Evolutionary conservation across 2,797 vertebrate species (phyloP).

Genomic region (Dicrostonyx torquatus): DNA sequence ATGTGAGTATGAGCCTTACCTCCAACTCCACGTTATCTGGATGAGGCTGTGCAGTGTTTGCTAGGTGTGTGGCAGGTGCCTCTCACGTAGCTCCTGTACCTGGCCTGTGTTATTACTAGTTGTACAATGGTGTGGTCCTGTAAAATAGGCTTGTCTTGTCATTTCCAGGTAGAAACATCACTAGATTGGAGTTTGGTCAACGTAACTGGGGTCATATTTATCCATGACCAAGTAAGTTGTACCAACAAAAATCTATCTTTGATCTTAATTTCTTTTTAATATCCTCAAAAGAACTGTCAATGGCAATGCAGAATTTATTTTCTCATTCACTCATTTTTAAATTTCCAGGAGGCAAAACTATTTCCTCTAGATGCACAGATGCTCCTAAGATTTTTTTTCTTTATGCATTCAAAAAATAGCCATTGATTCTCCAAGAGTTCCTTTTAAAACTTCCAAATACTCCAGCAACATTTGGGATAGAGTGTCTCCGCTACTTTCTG

Average conservation of each 20-base stretch:
- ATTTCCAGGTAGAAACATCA: background rate
- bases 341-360: conserved; percentile 12
- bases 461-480: background rate
- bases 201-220: background rate
- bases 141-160: background rate
- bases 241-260: background rate
- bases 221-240: background rate
- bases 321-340: background rate
- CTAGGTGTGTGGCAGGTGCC: background rate
- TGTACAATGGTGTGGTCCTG: no score
- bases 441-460: conserved; percentile 8
- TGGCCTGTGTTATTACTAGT: background rate
- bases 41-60: background rate
- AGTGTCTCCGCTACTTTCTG: background rate
- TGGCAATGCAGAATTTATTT: background rate
- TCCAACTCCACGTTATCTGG: background rate
- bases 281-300: background rate
- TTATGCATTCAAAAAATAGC: conserved; percentile 45
- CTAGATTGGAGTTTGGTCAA: background rate
- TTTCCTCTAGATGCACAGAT: background rate
- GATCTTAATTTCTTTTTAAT: background rate
- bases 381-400: conserved; percentile 21
- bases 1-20: no score
- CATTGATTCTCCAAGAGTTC: background rate
- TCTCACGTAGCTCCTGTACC: background rate